phyloP scores from a whole-genome alignment of 2,113 vertebrate genomes.

The Pterocles gutturalis region DNA sequence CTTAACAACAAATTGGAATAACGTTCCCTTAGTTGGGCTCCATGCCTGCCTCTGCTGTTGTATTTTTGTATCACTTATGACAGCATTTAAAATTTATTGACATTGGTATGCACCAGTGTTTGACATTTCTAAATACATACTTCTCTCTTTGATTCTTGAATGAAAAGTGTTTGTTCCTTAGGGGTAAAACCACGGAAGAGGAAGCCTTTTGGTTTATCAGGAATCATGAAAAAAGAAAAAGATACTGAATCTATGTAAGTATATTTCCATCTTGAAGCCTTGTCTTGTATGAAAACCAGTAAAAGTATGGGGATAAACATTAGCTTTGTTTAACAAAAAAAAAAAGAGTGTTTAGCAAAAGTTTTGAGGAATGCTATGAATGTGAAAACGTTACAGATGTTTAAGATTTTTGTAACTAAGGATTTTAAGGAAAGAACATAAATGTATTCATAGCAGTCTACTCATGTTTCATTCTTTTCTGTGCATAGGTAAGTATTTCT shows the following conservation, averaged over 20 bases:
- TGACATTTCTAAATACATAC: not conserved
- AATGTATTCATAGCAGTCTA: not conserved
- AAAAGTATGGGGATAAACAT: not conserved
- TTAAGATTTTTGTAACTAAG: not conserved
- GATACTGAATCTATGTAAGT: constrained; percentile 95
- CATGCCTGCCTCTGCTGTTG: not conserved
- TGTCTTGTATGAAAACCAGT: not conserved
- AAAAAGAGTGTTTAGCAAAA: not conserved
- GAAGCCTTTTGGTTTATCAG: constrained; percentile 92
- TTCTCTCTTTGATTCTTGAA: not conserved
- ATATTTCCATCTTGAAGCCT: constrained; percentile 2
- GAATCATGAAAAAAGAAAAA: constrained; percentile 93
- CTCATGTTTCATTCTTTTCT: not conserved
- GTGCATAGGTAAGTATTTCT: not conserved
- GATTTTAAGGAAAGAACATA: not conserved
- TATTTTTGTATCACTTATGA: not conserved
- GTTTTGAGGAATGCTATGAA: not conserved
- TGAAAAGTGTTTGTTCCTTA: constrained; percentile 50
- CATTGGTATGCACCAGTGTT: not conserved
- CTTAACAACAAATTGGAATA: not conserved
- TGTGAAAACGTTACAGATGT: not conserved
- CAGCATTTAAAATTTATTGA: not conserved
- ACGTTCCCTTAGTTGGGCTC: not conserved
- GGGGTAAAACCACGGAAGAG: constrained; percentile 93
- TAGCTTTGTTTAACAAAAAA: not conserved